phyloP scores from a whole-genome alignment of 30 jellyfish, hydroid and myxozoan species.

The Pelagia noctiluca region DNA sequence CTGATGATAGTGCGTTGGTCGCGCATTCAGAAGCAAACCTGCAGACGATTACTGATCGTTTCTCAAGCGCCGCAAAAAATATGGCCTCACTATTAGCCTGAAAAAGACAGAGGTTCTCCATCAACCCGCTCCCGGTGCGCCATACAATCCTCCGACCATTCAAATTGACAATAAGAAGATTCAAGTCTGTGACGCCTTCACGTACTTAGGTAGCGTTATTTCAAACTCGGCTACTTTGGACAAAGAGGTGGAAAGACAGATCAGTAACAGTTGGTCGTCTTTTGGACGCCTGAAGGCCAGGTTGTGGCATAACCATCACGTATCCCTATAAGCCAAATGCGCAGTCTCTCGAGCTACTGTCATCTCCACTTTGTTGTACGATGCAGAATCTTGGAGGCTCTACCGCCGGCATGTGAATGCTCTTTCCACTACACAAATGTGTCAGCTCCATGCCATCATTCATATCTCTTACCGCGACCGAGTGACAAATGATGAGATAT shows the following conservation, averaged over 20 bases:
- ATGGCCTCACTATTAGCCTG: not conserved
- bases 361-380: not conserved
- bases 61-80: conserved; percentile 8
- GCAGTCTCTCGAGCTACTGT: not conserved
- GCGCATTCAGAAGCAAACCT: conserved; percentile 15
- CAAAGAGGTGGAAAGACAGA: not conserved
- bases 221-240: not conserved
- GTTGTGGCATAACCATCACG: not conserved
- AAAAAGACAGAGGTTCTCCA: not conserved
- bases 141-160: not conserved
- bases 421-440: too few relatives aligned
- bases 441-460: too few relatives aligned
- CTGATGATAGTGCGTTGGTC: conserved; percentile 25
- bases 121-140: not conserved
- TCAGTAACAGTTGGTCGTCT: not conserved
- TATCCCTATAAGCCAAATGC: not conserved
- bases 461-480: too few relatives aligned
- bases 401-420: too few relatives aligned
- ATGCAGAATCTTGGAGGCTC: not conserved
- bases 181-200: not conserved
- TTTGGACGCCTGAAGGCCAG: not conserved
- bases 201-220: not conserved
- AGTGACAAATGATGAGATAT: not conserved
- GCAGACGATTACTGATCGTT: not conserved
- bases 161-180: not conserved